phyloP scores from a whole-genome alignment of 2,888 invertebrate genomes.

The Drosophila anceps region DNA sequence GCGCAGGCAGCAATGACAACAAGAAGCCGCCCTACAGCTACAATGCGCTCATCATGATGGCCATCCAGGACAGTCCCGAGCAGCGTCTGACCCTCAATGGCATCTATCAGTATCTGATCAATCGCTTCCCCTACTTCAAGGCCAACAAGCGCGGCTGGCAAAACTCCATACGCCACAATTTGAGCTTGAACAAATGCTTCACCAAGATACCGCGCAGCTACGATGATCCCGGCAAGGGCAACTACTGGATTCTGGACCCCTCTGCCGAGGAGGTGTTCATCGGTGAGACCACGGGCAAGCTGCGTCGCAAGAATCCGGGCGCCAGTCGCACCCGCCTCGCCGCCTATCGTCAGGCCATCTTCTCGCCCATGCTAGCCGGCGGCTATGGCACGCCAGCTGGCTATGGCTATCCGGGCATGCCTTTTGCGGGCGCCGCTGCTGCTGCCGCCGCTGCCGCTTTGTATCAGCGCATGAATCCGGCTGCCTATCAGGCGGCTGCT shows the following conservation, averaged over 20 bases:
- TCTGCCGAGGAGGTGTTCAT: constrained; percentile 99
- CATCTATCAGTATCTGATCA: constrained; percentile 99
- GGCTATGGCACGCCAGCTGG: constrained; percentile 74
- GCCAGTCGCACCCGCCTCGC: constrained; percentile 95
- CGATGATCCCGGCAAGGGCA: constrained; percentile 99
- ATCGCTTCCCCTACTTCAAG: constrained; percentile 98
- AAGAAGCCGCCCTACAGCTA: constrained; percentile 99
- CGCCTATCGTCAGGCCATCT: constrained; percentile 90
- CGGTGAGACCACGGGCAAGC: constrained; percentile 98
- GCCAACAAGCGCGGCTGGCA: constrained; percentile 99
- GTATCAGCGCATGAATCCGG: constrained; percentile 83
- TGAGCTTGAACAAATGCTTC: constrained; percentile 99
- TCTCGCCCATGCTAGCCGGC: constrained; percentile 78
- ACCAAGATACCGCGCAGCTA: constrained; percentile 98
- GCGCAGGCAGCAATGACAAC: constrained; percentile 84
- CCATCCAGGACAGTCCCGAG: constrained; percentile 97
- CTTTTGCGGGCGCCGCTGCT: constrained; percentile 76
- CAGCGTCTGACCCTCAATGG: constrained; percentile 97
- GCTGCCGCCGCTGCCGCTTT: constrained; percentile 80
- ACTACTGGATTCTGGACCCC: constrained; percentile 99
- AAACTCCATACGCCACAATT: constrained; percentile 98
- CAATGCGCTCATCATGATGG: constrained; percentile 99
- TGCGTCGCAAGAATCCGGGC: constrained; percentile 95
- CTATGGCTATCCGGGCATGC: constrained; percentile 65
- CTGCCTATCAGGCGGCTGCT: constrained; percentile 69